These are phyloP conservation scores for Alca torda DNA, from an alignment of 2,797 vertebrate genomes.

Conservation along the genomic window DNA sequence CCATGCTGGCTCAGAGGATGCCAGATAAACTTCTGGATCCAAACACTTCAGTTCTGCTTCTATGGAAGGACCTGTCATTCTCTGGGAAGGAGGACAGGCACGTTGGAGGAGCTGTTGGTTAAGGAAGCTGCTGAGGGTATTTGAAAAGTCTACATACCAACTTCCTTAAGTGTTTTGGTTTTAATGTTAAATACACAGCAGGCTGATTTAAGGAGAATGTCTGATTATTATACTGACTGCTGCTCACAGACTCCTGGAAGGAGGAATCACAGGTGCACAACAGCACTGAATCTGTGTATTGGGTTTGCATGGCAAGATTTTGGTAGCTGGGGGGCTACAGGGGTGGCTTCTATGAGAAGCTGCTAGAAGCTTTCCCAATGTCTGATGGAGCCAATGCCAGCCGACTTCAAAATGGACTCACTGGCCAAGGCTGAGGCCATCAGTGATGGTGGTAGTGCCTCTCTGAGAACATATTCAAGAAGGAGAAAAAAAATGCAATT, in stretches of 20 bases:
- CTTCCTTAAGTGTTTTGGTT: not conserved
- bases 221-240: not conserved
- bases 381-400: too few relatives aligned
- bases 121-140: not conserved
- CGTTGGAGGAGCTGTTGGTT: not conserved
- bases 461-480: too few relatives aligned
- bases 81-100: not conserved
- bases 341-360: too few relatives aligned
- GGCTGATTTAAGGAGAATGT: not conserved
- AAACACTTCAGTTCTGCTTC: not conserved
- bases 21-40: not conserved
- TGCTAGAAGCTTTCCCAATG: too few relatives aligned
- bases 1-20: fast-evolving
- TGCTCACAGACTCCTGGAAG: not conserved
- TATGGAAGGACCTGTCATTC: not conserved
- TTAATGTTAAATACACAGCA: not conserved
- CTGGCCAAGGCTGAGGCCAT: too few relatives aligned
- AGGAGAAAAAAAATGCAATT: too few relatives aligned
- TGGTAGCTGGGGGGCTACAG: too few relatives aligned
- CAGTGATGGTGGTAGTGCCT: too few relatives aligned
- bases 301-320: too few relatives aligned
- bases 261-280: not conserved
- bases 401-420: too few relatives aligned
- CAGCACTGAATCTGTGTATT: not conserved
- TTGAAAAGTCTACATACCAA: not conserved